A percentile compares a stretch with the other conserved stretches of the same genome.
phyloP scores from a whole-genome alignment of 2,113 vertebrate species.

The Lethenteron camtschaticum region DNA sequence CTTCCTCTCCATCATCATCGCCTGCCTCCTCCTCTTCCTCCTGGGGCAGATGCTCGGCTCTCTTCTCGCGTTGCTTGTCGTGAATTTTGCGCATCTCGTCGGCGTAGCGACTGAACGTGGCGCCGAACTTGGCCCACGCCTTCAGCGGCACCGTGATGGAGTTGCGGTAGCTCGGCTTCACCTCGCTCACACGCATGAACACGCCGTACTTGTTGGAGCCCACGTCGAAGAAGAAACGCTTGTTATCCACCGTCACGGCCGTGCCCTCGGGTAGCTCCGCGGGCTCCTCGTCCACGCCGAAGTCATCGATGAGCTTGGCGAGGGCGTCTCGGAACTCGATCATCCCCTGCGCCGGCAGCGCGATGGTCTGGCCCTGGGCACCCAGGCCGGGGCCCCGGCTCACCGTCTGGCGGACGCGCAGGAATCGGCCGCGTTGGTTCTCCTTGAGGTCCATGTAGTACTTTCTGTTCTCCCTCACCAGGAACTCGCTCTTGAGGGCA shows the following conservation, averaged over 20 bases:
- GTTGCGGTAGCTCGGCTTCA: conserved; percentile 97
- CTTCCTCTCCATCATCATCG: too few relatives aligned
- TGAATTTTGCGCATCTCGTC: conserved; percentile 98
- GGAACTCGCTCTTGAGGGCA: conserved; percentile 86
- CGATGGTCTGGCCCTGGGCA: conserved; percentile 92
- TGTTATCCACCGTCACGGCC: conserved; percentile 98
- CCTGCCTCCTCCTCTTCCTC: conserved; percentile 29
- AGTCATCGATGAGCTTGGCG: conserved; percentile 98
- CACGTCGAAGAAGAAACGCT: conserved; percentile 98
- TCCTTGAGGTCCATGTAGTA: conserved; percentile 99
- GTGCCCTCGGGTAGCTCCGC: conserved; percentile 94
- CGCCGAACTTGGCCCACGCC: conserved; percentile 84
- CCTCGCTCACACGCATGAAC: conserved; percentile 96
- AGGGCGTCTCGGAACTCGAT: conserved; percentile 94
- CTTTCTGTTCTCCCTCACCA: conserved; percentile 94
- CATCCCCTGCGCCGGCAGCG: conserved; percentile 73
- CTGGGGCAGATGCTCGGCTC: conserved; percentile 33
- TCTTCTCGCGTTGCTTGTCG: conserved; percentile 22
- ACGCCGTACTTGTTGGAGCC: conserved; percentile 98
- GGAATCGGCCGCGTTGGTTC: conserved; percentile 91
- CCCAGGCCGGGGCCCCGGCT: conserved; percentile 90
- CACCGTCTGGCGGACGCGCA: conserved; percentile 87
- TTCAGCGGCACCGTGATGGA: conserved; percentile 93
- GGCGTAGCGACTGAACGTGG: conserved; percentile 66
- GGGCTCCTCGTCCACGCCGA: conserved; percentile 90